A percentile compares a stretch with the other conserved stretches of the same genome.
phyloP scores from a whole-genome alignment of 2,113 vertebrate genomes.

The Pontoporia blainvillei region DNA sequence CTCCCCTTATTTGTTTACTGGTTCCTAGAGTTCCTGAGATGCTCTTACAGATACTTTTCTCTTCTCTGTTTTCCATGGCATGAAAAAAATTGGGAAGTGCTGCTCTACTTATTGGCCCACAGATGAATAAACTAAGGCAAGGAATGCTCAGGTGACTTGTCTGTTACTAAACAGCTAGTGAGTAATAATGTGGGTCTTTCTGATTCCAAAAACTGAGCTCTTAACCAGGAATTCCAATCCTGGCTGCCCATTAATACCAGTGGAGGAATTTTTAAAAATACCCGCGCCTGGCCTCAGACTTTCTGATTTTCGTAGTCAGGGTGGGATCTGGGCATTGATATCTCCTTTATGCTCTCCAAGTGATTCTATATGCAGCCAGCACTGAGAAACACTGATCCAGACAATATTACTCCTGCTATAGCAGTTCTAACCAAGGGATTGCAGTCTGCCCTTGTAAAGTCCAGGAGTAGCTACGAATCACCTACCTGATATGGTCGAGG shows the following conservation, averaged over 20 bases:
- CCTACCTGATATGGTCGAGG: background rate
- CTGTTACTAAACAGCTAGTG: fast-evolving
- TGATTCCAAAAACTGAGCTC: background rate
- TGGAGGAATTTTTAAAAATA: background rate
- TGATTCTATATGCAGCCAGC: background rate
- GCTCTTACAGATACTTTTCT: background rate
- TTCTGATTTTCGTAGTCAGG: background rate
- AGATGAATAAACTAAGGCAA: background rate
- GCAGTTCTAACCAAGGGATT: background rate
- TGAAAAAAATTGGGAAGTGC: background rate
- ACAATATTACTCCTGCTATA: background rate
- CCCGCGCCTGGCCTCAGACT: background rate
- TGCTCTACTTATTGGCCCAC: background rate
- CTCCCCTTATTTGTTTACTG: background rate
- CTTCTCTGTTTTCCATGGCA: background rate
- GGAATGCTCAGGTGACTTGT: background rate
- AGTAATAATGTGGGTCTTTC: background rate
- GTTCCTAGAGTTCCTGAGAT: background rate
- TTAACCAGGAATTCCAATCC: background rate
- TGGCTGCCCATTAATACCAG: background rate
- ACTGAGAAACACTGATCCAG: background rate
- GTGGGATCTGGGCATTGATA: background rate
- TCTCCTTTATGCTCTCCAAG: too few relatives aligned
- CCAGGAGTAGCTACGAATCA: background rate
- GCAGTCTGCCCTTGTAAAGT: background rate